phyloP scores from a whole-genome alignment of 1,140 invertebrate species.

The Meteorus sp. region DNA sequence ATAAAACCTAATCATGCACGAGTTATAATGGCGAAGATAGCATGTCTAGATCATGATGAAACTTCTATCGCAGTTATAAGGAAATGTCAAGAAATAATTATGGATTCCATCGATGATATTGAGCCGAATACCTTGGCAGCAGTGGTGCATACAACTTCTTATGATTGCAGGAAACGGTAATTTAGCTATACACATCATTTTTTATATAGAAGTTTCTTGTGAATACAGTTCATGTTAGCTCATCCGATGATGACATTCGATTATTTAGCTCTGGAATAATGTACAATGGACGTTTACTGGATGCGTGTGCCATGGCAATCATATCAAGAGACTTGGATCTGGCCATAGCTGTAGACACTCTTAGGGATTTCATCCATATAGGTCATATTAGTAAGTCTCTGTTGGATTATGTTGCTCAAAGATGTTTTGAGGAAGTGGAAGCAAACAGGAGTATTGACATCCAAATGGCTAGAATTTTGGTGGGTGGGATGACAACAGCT shows the following conservation, averaged over 20 bases:
- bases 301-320: constrained; percentile 55
- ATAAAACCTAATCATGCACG: no score
- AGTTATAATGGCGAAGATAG: no score
- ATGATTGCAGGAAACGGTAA: no score
- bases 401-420: constrained; percentile 60
- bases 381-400: constrained; percentile 60
- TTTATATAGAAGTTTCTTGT: no score
- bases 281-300: constrained; percentile 63
- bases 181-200: no score
- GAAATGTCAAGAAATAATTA: neutral
- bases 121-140: neutral
- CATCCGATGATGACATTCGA: no score
- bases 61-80: no score
- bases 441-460: constrained; percentile 38
- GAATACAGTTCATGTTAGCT: no score
- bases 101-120: neutral
- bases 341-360: no score
- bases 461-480: constrained; percentile 53
- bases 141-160: no score
- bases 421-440: constrained; percentile 48
- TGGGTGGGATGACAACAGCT: constrained; percentile 58
- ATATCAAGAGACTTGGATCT: constrained; percentile 57
- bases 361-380: constrained; percentile 61
- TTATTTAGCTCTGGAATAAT: constrained; percentile 48
- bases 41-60: no score